These are phyloP conservation scores for Carposina sasakii DNA, from an alignment of 1,140 invertebrate genomes.

Conservation along the genomic window DNA sequence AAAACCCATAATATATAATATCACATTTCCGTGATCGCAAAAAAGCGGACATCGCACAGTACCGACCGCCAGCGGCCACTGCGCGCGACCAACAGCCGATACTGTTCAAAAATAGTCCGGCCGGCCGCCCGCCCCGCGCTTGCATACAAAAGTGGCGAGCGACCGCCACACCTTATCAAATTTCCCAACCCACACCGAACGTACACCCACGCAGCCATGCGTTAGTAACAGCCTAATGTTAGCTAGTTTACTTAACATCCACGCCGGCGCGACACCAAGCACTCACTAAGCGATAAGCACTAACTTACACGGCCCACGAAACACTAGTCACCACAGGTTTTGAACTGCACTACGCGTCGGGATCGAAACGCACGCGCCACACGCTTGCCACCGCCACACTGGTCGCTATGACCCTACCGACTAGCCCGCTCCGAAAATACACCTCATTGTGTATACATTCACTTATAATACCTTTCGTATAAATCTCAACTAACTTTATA, in stretches of 20 bases:
- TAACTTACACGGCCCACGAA: conserved; percentile 47
- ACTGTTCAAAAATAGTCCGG: conserved; percentile 61
- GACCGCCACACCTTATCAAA: conserved; percentile 60
- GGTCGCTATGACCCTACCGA: conserved; percentile 30
- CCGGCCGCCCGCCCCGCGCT: conserved; percentile 26
- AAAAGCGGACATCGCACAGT: background rate
- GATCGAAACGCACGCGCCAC: conserved; percentile 33
- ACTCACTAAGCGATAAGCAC: conserved; percentile 43
- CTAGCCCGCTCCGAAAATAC: conserved; percentile 52
- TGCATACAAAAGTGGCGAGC: conserved; percentile 65
- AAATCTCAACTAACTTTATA: conserved; percentile 48
- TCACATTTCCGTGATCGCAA: background rate
- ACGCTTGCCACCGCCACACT: conserved; percentile 45
- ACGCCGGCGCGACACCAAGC: conserved; percentile 27
- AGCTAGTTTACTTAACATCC: conserved; percentile 31
- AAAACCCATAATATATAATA: too few species aligned
- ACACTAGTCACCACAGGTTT: conserved; percentile 33
- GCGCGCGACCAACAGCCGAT: conserved; percentile 35
- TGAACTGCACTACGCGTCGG: conserved; percentile 13
- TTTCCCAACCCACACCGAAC: conserved; percentile 57
- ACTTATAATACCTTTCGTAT: conserved; percentile 63
- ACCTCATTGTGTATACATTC: conserved; percentile 59
- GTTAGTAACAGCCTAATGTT: conserved; percentile 45
- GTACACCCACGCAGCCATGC: conserved; percentile 52
- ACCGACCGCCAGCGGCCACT: conserved; percentile 3